Base-by-base conservation (phyloP, 2,888 invertebrate species). In the Zygothrica quintamaculata region DNA sequence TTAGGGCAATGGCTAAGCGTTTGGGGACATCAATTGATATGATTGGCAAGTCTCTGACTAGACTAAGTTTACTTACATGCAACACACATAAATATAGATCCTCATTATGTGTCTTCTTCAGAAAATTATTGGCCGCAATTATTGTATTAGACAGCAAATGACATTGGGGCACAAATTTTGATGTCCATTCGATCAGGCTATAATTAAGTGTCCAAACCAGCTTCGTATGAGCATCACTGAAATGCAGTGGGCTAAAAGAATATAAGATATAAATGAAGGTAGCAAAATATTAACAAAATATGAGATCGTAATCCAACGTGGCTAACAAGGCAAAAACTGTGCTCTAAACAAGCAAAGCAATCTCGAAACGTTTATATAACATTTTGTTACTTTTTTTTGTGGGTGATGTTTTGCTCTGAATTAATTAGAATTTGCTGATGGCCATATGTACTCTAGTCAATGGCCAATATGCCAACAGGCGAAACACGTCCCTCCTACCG, bases 171-270 rank as follows among this genome's bases (percentile, higher is more conserved):
- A 93, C 93, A 51, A 92, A 92, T 84, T 95, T 94, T 67, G 94
- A 93, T 29, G 94, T 92, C 87, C 94, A 94, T 90, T 96, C 96
- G 79, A 96, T 92, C 61, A 96, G 91, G 90, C 94, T 95, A 90
- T 96, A 96, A 46, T 94, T 93, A 44, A 95, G 90, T 22, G 95
- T 93, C 95, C 96, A 96, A 86, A 96, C 92, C 44, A 94, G 91
- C 71, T 95, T 91, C 52, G 93, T 93, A 87, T 95, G 95, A 71
- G 94, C 93, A 85, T 94, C 93, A 76, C 90, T 91, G 67, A 88
- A 90, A 31, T 87, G 77, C 61, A 89, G 72, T 3, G 89, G 79
- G 58, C 90, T 90, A 77, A 1, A 76, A 78, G 13, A 39, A 11
- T 1, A 40, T 13, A 47, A 31, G 15, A 33, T 43, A 58, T 52